Conservation (phyloP, 2,888 invertebrate species). For the Lasius platythorax region DNA sequence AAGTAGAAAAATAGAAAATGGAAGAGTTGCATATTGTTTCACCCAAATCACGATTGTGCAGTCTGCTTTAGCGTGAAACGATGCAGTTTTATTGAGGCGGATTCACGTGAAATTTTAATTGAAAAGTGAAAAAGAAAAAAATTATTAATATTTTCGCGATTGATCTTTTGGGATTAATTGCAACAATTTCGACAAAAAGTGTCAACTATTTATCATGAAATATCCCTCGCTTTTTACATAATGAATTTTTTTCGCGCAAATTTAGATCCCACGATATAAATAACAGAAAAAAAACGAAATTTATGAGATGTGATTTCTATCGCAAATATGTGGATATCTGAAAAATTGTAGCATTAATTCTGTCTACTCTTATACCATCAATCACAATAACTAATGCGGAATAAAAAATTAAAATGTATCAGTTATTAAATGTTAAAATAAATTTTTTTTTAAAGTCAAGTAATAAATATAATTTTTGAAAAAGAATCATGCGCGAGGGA, state of each 20-base stretch:
- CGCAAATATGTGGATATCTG: background rate
- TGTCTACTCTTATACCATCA: background rate
- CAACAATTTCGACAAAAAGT: background rate
- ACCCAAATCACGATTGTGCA: too few species aligned
- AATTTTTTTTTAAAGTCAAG: background rate
- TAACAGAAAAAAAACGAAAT: constrained; percentile 1
- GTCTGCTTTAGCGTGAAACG: background rate
- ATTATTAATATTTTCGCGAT: background rate
- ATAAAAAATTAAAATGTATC: too few species aligned
- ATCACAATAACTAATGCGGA: too few species aligned
- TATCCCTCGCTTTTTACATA: background rate
- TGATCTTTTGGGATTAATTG: background rate
- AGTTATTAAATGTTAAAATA: too few species aligned
- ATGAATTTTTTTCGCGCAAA: background rate
- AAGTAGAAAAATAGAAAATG: background rate
- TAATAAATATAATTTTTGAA: too few species aligned
- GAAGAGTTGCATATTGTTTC: background rate
- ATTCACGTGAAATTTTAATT: background rate
- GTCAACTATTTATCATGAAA: background rate
- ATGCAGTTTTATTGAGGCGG: background rate
- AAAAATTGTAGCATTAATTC: background rate
- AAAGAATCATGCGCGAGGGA: too few species aligned
- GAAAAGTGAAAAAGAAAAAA: background rate
- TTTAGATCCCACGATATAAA: background rate
- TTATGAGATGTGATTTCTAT: background rate